A percentile compares a stretch with the other conserved stretches of the same genome.
Evolutionary conservation across 2,888 invertebrate species (phyloP).

Genomic region (Scaeva pyrastri): DNA sequence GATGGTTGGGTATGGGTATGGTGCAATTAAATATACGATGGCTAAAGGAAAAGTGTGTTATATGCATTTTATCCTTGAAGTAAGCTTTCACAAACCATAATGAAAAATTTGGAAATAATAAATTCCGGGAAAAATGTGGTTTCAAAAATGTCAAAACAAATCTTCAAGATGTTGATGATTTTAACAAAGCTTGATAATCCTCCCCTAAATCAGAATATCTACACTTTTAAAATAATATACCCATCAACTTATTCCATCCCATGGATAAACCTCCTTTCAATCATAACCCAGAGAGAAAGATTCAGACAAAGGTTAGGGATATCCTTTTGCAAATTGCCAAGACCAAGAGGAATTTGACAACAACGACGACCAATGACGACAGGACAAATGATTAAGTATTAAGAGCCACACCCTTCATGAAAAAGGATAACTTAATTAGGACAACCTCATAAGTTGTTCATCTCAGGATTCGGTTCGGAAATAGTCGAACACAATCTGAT

Average conservation of each 20-base stretch:
- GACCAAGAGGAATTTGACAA: too few relatives aligned
- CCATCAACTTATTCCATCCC: too few relatives aligned
- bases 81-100: not conserved
- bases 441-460: slow-evolving; percentile 31
- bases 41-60: too few relatives aligned
- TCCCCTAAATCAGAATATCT: too few relatives aligned
- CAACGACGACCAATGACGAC: not conserved
- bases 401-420: not conserved
- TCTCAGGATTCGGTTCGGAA: not conserved
- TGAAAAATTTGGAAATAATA: slow-evolving; percentile 37
- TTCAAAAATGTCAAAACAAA: not conserved
- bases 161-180: too few relatives aligned
- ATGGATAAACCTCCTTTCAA: too few relatives aligned
- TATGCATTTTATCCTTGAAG: too few relatives aligned
- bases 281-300: too few relatives aligned
- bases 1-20: slow-evolving; percentile 19
- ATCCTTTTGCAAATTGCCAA: too few relatives aligned
- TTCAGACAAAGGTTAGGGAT: too few relatives aligned
- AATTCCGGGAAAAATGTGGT: not conserved
- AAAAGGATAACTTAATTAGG: slow-evolving; percentile 64
- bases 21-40: slow-evolving; percentile 19
- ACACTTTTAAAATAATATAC: too few relatives aligned
- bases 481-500: slow-evolving; percentile 49
- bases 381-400: not conserved
- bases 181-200: too few relatives aligned